Base-by-base conservation (phyloP, 2,888 invertebrate species). In the Dryadula phaetusa region DNA sequence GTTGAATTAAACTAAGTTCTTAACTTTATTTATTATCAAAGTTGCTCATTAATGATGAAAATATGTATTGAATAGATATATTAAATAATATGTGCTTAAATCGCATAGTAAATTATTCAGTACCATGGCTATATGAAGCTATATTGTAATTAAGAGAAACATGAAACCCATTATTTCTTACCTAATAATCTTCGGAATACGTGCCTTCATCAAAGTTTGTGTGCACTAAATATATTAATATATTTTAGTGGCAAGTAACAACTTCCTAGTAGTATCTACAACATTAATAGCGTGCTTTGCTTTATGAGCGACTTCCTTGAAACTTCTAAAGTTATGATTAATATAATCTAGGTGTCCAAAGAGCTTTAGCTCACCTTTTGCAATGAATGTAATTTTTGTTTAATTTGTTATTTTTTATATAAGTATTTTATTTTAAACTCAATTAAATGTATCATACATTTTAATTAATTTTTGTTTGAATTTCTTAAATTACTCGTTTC, bases 311-410 rank as follows among this genome's bases (percentile, higher is more conserved):
- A 75, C 75, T 82, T 82, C 78, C 77, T 74, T 76, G 74, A 78
- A 82, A 78, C 82, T 84, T 69, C 70, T 70, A 61, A 85, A 85
- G 80, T 86, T 82, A 81, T 82, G 82, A 84, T 84, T 83, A 83
- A 83, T 81, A 77, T 74, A 77, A 78, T 75, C 76, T 72, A 79
- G 78, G 80, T 76, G 75, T 71, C 66, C 70, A 68, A 62, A 60
- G 64, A 34, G 16, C 52, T 47, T 62, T 20, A 62, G 42, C 32
- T 20, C 46, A 60, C 60, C 44, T 34, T 44, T 53, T 46, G 25
- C 34, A 49, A 22, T 62, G 49, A n/a, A 40, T 56, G 61, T 40
- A 42, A 20, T 22, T 58, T 62, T 20, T 47, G 64, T 63, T 61
- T 54, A 64, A 40, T 28, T 14, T 22, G 12, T 52, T 20, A 28